phyloP scores from a whole-genome alignment of 2,888 invertebrate genomes.

The Torymus auratus region DNA sequence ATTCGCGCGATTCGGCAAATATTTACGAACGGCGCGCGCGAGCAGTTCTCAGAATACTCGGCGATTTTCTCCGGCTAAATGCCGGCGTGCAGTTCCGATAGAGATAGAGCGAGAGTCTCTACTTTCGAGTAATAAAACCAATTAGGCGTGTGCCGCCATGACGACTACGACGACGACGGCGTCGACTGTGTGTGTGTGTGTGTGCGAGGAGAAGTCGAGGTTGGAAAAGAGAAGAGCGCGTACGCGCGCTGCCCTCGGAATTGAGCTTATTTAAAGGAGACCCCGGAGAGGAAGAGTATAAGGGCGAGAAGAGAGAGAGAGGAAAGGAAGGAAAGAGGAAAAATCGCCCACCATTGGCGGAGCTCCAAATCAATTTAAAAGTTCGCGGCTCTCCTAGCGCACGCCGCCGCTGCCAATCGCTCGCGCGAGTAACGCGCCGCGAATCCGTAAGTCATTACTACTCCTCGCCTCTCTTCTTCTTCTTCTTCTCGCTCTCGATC shows the following conservation, averaged over 20 bases:
- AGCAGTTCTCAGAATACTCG: constrained; percentile 45
- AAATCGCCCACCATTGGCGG: constrained; percentile 72
- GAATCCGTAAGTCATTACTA: constrained; percentile 70
- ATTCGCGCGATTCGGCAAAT: constrained; percentile 52
- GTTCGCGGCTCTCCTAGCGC: constrained; percentile 63
- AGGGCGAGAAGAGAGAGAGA: constrained; percentile 54
- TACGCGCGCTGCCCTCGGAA: constrained; percentile 27
- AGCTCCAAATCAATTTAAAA: constrained; percentile 76
- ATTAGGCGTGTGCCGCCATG: constrained; percentile 67
- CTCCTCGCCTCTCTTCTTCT: constrained; percentile 35
- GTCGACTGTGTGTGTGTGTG: too few relatives aligned
- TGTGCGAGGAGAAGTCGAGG: constrained; percentile 40
- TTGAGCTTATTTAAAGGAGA: constrained; percentile 56
- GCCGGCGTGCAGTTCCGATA: background rate
- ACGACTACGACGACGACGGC: constrained; percentile 21
- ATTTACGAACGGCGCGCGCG: constrained; percentile 48
- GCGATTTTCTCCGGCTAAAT: constrained; percentile 43
- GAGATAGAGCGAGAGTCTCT: too few relatives aligned
- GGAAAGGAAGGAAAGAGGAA: constrained; percentile 61
- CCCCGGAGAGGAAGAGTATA: constrained; percentile 46
- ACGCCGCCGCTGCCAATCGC: constrained; percentile 64
- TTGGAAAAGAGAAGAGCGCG: constrained; percentile 47
- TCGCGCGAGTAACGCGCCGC: constrained; percentile 63
- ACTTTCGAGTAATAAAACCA: constrained; percentile 70
- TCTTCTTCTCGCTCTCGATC: background rate